Percentiles rank a stretch among this genome's conserved stretches.
Evolutionary conservation across 1,140 invertebrate species (phyloP).

Genomic region (Rhynchophorus ferrugineus): DNA sequence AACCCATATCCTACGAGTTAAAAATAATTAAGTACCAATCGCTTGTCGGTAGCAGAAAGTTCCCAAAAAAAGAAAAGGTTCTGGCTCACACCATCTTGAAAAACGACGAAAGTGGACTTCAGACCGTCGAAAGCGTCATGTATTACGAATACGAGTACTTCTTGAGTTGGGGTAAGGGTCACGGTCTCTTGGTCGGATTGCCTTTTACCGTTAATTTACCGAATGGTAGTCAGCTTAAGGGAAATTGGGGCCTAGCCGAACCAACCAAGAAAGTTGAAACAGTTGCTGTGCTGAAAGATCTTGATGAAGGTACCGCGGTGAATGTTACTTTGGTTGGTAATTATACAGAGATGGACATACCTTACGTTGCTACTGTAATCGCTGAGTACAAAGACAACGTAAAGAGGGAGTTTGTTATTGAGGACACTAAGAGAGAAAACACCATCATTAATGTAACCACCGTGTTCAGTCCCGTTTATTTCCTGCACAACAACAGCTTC

Average conservation of each 20-base stretch:
- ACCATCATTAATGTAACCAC: conserved; percentile 57
- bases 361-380: conserved; percentile 61
- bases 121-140: conserved; percentile 59
- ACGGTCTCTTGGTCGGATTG: conserved; percentile 64
- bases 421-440: conserved; percentile 53
- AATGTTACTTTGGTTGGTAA: conserved; percentile 69
- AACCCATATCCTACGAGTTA: conserved; percentile 67
- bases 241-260: conserved; percentile 61
- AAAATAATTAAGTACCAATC: conserved; percentile 55
- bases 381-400: conserved; percentile 59
- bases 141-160: conserved; percentile 60
- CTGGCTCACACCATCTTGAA: conserved; percentile 54
- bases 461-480: conserved; percentile 65
- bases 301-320: conserved; percentile 67
- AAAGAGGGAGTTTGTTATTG: conserved; percentile 44
- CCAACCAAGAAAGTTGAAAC: conserved; percentile 51
- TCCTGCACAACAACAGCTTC: conserved; percentile 60
- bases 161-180: conserved; percentile 69
- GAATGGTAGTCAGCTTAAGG: conserved; percentile 51
- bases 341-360: conserved; percentile 60
- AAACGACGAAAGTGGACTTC: conserved; percentile 47
- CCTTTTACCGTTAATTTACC: conserved; percentile 58
- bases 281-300: conserved; percentile 49
- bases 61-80: conserved; percentile 46
- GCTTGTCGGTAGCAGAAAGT: conserved; percentile 42